Conservation (phyloP, 2,888 invertebrate genomes). For the Mimas tiliae region DNA sequence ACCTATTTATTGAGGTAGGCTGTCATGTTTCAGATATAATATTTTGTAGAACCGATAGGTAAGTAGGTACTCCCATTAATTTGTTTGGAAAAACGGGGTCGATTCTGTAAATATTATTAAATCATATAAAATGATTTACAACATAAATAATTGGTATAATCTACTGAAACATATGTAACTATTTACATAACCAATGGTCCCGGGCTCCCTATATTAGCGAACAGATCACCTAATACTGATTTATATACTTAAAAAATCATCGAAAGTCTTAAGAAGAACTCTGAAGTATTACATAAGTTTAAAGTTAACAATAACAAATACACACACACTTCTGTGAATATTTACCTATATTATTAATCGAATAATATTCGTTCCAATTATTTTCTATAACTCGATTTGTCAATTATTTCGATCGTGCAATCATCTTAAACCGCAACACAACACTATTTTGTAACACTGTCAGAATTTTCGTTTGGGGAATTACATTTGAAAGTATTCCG, state of each 20-base stretch:
- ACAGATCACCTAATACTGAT: neutral
- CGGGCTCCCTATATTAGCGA: too few relatives aligned
- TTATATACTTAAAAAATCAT: neutral
- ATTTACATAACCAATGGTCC: neutral
- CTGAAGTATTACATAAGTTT: neutral
- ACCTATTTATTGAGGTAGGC: constrained; percentile 55
- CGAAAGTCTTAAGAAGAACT: too few relatives aligned
- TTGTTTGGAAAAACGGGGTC: neutral
- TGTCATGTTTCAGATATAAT: constrained; percentile 36
- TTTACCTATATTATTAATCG: neutral
- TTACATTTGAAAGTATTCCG: constrained; percentile 51
- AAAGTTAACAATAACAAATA: too few relatives aligned
- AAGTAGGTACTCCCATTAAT: neutral
- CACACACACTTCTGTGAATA: too few relatives aligned
- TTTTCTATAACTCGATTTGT: neutral
- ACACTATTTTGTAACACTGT: constrained; percentile 39
- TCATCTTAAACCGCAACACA: neutral
- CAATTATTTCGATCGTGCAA: neutral
- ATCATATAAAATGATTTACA: neutral
- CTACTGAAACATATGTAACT: neutral
- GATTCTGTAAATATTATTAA: neutral
- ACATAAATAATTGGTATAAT: neutral
- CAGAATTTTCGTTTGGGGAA: constrained; percentile 40
- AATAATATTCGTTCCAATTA: neutral
- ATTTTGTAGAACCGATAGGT: constrained; percentile 27